These are phyloP conservation scores for Ailuropoda melanoleuca DNA, from an alignment of 2,113 vertebrate genomes.

Conservation along the genomic window DNA sequence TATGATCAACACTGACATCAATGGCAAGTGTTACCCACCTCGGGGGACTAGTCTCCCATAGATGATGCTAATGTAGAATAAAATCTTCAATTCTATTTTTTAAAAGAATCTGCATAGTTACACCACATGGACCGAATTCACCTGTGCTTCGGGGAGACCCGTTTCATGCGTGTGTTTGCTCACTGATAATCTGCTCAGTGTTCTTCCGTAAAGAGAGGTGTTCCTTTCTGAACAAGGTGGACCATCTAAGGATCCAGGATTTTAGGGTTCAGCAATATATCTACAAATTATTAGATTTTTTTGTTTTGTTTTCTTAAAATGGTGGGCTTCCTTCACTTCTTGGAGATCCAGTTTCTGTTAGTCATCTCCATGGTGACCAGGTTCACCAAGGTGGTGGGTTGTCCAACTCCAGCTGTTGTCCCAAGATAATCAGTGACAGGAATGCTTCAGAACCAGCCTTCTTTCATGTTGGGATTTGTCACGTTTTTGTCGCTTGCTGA, in stretches of 20 bases:
- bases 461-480: neutral
- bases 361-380: neutral
- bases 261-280: neutral
- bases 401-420: neutral
- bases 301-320: neutral
- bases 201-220: neutral
- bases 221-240: neutral
- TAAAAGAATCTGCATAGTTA: neutral
- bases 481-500: neutral
- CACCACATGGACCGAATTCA: accelerated
- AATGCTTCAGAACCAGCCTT: neutral
- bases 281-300: neutral
- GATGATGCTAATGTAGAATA: neutral
- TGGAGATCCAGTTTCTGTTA: neutral
- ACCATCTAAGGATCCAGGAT: neutral
- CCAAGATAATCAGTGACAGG: neutral
- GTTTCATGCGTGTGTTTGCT: neutral
- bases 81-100: neutral
- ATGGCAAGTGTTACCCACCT: neutral
- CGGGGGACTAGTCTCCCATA: neutral
- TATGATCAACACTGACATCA: neutral
- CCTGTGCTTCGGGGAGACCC: neutral
- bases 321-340: neutral
- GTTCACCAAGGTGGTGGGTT: neutral
- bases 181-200: neutral